These are phyloP conservation scores for Cheilinus undulatus DNA, from an alignment of 2,113 vertebrate genomes.

Conservation along the genomic window DNA sequence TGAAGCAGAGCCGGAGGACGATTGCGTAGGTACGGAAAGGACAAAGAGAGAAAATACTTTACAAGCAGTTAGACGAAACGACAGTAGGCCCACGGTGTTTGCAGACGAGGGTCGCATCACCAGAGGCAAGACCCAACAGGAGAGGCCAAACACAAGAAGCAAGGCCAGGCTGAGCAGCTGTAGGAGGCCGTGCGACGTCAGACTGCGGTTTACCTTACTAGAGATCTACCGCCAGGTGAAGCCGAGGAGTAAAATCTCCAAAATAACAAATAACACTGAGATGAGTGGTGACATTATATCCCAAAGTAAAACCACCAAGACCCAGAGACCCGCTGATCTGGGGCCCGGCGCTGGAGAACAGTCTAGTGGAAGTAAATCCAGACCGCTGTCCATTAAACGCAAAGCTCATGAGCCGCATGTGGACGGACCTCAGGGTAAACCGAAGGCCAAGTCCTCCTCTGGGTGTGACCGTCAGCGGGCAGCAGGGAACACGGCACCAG, in stretches of 20 bases:
- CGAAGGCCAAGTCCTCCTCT: not conserved
- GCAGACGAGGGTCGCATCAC: conserved; percentile 5
- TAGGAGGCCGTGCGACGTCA: not conserved
- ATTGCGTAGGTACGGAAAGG: not conserved
- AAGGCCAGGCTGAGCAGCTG: not conserved
- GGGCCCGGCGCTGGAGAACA: too few species aligned
- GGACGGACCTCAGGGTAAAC: not conserved
- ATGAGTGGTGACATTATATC: too few species aligned
- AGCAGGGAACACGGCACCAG: not conserved
- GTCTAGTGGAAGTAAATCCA: too few species aligned
- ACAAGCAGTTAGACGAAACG: not conserved
- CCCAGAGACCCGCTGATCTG: accelerated
- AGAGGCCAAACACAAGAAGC: conserved; percentile 3
- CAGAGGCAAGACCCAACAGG: conserved; percentile 18
- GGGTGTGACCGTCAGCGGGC: not conserved
- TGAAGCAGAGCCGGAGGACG: not conserved
- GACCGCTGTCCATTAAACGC: accelerated
- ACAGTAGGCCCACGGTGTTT: not conserved
- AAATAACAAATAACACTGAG: not conserved
- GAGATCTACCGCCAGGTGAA: not conserved
- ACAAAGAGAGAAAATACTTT: not conserved
- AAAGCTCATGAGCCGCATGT: not conserved
- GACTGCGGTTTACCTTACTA: not conserved
- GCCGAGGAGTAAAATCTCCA: not conserved
- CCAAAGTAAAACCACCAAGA: not conserved